Conservation (phyloP, 1,140 invertebrate genomes). For the Drosophila watanabei region DNA sequence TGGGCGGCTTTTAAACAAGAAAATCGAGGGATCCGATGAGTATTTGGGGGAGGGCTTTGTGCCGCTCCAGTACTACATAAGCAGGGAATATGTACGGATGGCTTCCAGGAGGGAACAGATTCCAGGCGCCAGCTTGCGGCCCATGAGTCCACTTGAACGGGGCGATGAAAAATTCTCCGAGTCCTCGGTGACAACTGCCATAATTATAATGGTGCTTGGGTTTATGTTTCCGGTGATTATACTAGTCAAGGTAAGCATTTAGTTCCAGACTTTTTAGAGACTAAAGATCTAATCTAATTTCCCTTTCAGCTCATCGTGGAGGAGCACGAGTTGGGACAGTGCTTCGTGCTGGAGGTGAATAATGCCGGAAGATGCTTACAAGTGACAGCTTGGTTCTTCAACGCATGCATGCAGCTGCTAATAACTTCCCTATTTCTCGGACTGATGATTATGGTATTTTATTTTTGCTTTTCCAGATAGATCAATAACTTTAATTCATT, state of each 20-base stretch:
- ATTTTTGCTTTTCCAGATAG: rapidly evolving
- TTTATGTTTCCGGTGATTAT: conserved; percentile 20
- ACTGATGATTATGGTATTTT: neutral
- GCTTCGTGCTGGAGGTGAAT: neutral
- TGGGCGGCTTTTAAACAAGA: too few species aligned
- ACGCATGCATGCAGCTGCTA: neutral
- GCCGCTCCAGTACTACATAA: conserved; percentile 13
- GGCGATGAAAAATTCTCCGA: too few species aligned
- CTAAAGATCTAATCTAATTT: neutral
- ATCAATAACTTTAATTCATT: neutral
- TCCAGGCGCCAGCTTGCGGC: neutral
- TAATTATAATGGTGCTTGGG: conserved; percentile 9
- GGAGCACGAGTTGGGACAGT: conserved; percentile 10
- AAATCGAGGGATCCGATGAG: rapidly evolving
- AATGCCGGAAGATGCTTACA: neutral
- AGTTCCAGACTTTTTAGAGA: neutral
- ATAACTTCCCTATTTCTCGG: neutral
- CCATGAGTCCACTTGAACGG: neutral
- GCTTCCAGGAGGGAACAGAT: neutral
- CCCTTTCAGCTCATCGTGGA: conserved; percentile 8
- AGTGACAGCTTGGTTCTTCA: neutral
- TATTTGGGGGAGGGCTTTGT: conserved; percentile 17
- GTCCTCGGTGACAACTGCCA: neutral
- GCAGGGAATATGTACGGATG: neutral
- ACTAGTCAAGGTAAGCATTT: conserved; percentile 3